Evolutionary conservation across 2,113 vertebrate genomes (phyloP).

Genomic region (Lampris megalopsis): DNA sequence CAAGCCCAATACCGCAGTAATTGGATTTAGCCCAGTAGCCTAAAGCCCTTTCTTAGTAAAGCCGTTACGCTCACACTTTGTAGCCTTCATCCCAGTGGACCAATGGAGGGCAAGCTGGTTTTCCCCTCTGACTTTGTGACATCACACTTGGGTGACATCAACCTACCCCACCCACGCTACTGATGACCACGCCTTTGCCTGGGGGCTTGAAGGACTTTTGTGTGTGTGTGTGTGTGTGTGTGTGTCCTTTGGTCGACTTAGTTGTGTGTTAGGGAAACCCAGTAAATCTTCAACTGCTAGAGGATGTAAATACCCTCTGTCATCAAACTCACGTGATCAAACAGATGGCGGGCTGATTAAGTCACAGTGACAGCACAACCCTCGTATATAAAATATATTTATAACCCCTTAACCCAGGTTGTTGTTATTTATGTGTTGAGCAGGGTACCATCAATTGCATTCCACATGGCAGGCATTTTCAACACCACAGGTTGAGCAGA

Average conservation of each 20-base stretch:
- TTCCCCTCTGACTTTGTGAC: conserved; percentile 35
- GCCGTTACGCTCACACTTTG: conserved; percentile 45
- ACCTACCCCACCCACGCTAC: conserved; percentile 6
- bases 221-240: not conserved
- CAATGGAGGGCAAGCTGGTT: conserved; percentile 41
- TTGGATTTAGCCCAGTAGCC: conserved; percentile 68
- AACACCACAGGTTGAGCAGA: not conserved
- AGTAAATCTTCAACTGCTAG: conserved; percentile 2
- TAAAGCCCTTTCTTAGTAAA: conserved; percentile 55
- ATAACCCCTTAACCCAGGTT: not conserved
- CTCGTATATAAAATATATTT: conserved; percentile 24
- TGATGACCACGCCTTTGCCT: conserved; percentile 11
- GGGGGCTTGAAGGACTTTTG: not conserved
- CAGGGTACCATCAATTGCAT: not conserved
- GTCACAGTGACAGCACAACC: not conserved
- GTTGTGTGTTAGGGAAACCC: conserved; percentile 14
- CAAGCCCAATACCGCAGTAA: conserved; percentile 50
- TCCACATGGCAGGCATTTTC: not conserved
- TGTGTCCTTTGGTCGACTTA: not conserved
- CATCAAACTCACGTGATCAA: not conserved
- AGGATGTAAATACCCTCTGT: conserved; percentile 6
- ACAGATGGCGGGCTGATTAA: conserved; percentile 36
- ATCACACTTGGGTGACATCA: conserved; percentile 42
- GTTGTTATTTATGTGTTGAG: not conserved
- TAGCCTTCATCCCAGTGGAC: conserved; percentile 19